Base-by-base conservation (phyloP, 1,140 invertebrate genomes). In the Phymastichus coffea region DNA sequence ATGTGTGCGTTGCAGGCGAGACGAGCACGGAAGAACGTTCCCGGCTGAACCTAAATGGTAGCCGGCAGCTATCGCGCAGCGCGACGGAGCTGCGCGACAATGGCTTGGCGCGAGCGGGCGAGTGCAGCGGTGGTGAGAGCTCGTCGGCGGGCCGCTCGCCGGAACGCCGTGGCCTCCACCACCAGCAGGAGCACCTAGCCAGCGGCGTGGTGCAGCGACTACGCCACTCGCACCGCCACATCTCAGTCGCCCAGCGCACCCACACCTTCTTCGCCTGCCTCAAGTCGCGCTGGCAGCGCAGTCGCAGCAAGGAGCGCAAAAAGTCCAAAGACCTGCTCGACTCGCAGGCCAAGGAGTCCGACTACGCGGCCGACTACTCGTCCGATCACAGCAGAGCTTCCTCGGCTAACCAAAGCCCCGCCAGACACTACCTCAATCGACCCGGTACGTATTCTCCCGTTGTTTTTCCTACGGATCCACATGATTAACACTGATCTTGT, bases 341-440 rank as follows among this genome's bases (percentile, higher is more conserved):
- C 78, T 0, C 79, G 74, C 6, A 72, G 35, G 3, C 25, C 69
- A 59, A 70, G 41, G 77, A 88, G 80, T 75, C 88, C 80, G 56
- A 90, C 65, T 89, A 90, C 74, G 86, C 86, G 2, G 87, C 86
- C 12, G 87, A 89, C 76, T 85, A 87, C 64, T 89, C 87, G 35
- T 88, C 85, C 9, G 87, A 88, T 60, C 86, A 87, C 63, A 88
- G 86, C 65, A 71, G 69, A 62, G 79, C 77, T 55, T 88, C 84
- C 40, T 85, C 84, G 1, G 86, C 84, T 41, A 88, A 86, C 0
- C 86, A 87, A 64, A 88, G 86, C 66, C 88, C 87, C 1, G 80
- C 85, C 9, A 85, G 85, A 58, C 78, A 85, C 9, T 70, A 75
- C 17, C 72, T 82, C 53, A 75, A 74, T 75, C 71, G 78, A 66